Base-by-base conservation (phyloP, 2,888 invertebrate genomes). In the Heteropelma amictum region DNA sequence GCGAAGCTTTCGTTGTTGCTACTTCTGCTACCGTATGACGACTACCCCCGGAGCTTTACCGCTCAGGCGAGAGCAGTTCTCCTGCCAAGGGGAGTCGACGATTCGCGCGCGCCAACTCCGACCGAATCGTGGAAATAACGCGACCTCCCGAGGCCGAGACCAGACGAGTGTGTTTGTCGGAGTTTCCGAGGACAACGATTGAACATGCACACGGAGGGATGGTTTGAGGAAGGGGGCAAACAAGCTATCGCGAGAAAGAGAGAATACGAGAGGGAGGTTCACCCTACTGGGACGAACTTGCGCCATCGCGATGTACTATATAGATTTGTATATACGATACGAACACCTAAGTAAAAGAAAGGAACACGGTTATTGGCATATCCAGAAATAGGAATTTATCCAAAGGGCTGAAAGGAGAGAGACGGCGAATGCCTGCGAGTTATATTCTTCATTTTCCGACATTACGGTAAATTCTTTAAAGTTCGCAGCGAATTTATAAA, bases 121-220 rank as follows among this genome's bases (percentile, higher is more conserved):
- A 42, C 47, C 63, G 42, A 42, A 14, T 42, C 40, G 42, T 26
- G 10, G 33, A 56, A 67, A 67, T 42, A 17, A 45, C 65, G 6
- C 35, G 45, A 67, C 54, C 65, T 42, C 23, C 12, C 54, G 72
- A 33, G 58, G 56, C 33, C 30, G 53, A 38, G 61, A 45, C 63
- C 56, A 51, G 58, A 47, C 45, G 53, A 45, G n/a, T n/a, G 58
- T 54, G 30, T 14, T 33, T 42, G 28, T 61, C 42, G 26, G 53
- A 64, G 53, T 10, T 69, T 54, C 53, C 64, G 63, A 61, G 54
- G 53, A 74, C 69, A 64, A 58, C 47, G 51, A 69, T 73, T 73
- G 40, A 73, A 49, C 54, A 42, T 38, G 45, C 33, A 47, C 17
- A 35, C 2, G 14, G 47, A 64, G 64, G 38, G 40, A 51, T 28